Conservation (phyloP, 2,113 vertebrate genomes). For the Eurypyga helias region DNA sequence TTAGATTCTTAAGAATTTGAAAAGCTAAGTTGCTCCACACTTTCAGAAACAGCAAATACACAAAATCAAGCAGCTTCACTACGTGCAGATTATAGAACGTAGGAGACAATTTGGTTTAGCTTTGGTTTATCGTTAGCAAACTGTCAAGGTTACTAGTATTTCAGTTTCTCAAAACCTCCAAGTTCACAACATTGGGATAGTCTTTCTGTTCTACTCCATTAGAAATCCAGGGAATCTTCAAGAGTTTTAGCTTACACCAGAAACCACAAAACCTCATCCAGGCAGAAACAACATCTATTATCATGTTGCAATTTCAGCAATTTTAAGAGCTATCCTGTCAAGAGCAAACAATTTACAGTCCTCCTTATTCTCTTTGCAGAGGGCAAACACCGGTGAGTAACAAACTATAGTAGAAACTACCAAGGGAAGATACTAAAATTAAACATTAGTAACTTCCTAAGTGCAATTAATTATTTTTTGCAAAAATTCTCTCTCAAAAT, state of each 20-base stretch:
- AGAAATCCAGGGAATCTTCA: not conserved
- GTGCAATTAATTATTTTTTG: not conserved
- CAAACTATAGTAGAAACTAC: not conserved
- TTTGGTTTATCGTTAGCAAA: not conserved
- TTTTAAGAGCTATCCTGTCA: not conserved
- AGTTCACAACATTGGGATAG: rapidly evolving
- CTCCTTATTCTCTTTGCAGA: not conserved
- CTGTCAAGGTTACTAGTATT: not conserved
- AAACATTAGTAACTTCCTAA: not conserved
- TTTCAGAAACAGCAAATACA: not conserved
- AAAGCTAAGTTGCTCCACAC: not conserved
- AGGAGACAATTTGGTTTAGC: not conserved
- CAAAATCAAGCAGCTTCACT: not conserved
- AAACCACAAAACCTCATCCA: not conserved
- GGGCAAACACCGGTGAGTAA: not conserved
- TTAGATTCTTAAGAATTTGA: not conserved
- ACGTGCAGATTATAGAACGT: not conserved
- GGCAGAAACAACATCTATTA: not conserved
- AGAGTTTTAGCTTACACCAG: not conserved
- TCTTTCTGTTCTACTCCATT: not conserved
- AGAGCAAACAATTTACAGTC: not conserved
- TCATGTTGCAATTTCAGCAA: not conserved
- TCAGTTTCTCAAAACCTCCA: not conserved
- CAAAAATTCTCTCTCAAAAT: not conserved
- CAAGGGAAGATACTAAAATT: not conserved